phyloP scores from a whole-genome alignment of 2,888 invertebrate species.

The Biston stratarius region DNA sequence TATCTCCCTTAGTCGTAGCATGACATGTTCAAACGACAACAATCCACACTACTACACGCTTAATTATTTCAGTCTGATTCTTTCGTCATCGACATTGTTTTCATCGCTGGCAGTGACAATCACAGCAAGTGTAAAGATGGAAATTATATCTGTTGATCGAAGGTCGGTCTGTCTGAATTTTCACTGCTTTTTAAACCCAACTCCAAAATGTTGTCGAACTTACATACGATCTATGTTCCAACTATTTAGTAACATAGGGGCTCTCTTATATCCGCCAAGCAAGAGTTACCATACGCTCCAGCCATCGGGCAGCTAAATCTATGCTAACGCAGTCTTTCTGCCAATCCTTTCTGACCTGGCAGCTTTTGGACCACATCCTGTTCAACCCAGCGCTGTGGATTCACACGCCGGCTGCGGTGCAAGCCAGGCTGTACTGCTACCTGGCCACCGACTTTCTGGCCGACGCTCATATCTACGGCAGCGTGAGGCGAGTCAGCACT shows the following conservation, averaged over 20 bases:
- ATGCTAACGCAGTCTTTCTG: constrained; percentile 94
- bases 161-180: background rate
- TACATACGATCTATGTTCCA: too few species aligned
- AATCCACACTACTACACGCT: background rate
- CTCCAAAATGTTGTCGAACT: background rate
- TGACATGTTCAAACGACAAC: background rate
- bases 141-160: background rate
- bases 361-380: constrained; percentile 99
- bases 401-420: constrained; percentile 98
- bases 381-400: constrained; percentile 99
- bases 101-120: background rate
- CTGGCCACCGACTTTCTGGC: constrained; percentile 99
- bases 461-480: constrained; percentile 98
- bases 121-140: background rate
- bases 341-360: constrained; percentile 96
- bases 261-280: constrained; percentile 51
- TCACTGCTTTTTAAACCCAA: background rate
- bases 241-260: background rate
- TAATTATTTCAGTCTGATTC: background rate
- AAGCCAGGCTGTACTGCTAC: constrained; percentile 98
- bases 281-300: constrained; percentile 77
- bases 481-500: constrained; percentile 98
- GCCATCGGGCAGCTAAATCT: constrained; percentile 84
- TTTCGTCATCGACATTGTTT: background rate
- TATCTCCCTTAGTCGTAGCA: background rate